Base-by-base conservation (phyloP, 2,113 vertebrate genomes). In the Nothobranchius kuhntae region DNA sequence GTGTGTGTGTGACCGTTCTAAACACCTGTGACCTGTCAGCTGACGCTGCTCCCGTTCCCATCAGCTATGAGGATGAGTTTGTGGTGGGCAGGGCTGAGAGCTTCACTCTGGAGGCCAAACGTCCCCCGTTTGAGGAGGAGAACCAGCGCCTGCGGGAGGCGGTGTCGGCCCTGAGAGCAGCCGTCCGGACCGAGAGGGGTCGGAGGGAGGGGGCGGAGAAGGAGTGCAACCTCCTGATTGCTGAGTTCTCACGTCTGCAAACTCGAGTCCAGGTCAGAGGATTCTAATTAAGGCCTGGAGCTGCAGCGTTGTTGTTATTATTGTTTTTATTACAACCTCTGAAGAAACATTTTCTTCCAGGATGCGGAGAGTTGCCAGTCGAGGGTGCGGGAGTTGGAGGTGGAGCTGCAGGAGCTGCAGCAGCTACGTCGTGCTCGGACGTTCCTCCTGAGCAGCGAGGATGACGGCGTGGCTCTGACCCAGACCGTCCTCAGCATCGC, bases 351-450 rank as follows among this genome's bases (percentile, higher is more conserved):
- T 36, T 75, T 0, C 10, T 55, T 24, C 44, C 84, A 95, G 7
- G 94, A 95, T 71, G 94, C 96, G 62, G 95, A 98, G 86, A 94
- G 93, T 85, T 97, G 95, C 91, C 95, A 95, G 78, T 90, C 92
- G 15, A 94, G 97, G 21, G 95, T 98, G 52, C 93, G 94, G 48
- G 98, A 99, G 80, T 82, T 99, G 78, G 98, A 99, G 80, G 94
- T 92, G 0, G 97, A 99, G 91, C 93, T 99, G 1, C 92, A 94
- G 70, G 98, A 99, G 92, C 91, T 99, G 42, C 98, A 98, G 80
- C 96, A 97, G 90, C 94, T 98, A 73, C 96, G 96, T 30, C 95
- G 95, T 36, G 95, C 95, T 42, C 94, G 96, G 71, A 95, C 93
- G 1, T 95, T 95, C 82, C 92, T 98, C 56, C 93, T 98, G 75